These are phyloP conservation scores for Nematolebias whitei DNA, from an alignment of 2,113 vertebrate species.

Conservation along the genomic window DNA sequence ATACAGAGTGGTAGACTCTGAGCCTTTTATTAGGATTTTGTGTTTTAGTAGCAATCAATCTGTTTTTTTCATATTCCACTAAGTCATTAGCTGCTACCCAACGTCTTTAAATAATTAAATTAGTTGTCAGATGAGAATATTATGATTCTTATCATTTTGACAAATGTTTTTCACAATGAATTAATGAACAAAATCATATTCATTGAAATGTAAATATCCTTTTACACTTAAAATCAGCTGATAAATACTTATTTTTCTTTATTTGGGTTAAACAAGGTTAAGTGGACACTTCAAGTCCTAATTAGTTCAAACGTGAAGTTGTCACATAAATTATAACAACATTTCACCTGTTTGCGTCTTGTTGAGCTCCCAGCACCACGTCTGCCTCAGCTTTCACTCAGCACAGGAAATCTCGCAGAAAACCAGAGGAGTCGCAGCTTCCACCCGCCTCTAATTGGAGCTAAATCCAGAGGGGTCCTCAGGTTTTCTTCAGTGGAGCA, in stretches of 20 bases:
- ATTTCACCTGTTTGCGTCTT: slow-evolving; percentile 25
- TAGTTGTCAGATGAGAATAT: neutral
- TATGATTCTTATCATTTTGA: neutral
- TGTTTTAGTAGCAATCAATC: neutral
- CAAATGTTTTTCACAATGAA: neutral
- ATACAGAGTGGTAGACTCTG: neutral
- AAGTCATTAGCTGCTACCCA: neutral
- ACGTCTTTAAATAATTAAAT: neutral
- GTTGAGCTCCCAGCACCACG: slow-evolving; percentile 18
- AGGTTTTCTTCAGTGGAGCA: slow-evolving; percentile 49
- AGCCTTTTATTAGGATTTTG: neutral
- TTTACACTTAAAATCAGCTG: neutral
- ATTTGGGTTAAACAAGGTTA: neutral
- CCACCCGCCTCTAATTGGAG: slow-evolving; percentile 58
- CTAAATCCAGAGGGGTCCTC: slow-evolving; percentile 40
- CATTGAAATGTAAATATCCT: neutral
- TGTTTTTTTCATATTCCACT: neutral
- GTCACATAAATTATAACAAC: slow-evolving; percentile 1
- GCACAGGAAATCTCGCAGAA: slow-evolving; percentile 15
- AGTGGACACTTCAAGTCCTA: neutral
- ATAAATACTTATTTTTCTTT: neutral
- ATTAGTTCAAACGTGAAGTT: neutral
- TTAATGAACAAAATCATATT: neutral
- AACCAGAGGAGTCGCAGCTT: slow-evolving; percentile 31
- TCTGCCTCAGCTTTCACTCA: slow-evolving; percentile 29